A percentile compares a stretch with the other conserved stretches of the same genome.
These are phyloP conservation scores for Sphenopsis melanotis DNA, from an alignment of 2,797 vertebrate genomes.

Conservation along the genomic window DNA sequence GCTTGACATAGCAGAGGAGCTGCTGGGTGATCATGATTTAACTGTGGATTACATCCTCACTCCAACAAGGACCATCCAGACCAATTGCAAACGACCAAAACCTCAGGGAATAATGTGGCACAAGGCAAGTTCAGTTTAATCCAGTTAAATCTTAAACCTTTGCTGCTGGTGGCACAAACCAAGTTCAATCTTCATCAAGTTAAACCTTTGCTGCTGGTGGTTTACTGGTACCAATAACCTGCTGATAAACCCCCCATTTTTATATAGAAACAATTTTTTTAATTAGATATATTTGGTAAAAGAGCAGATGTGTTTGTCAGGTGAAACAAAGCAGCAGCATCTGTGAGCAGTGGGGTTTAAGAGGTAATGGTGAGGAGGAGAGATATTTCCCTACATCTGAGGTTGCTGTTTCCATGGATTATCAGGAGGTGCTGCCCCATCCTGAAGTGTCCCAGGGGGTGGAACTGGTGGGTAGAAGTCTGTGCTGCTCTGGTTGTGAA, in stretches of 20 bases:
- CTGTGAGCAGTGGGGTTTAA: background rate
- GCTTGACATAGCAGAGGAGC: constrained; percentile 84
- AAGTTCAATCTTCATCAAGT: background rate
- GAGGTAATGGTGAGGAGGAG: background rate
- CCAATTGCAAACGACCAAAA: constrained; percentile 80
- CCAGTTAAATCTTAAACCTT: background rate
- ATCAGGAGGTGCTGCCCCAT: background rate
- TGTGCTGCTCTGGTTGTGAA: background rate
- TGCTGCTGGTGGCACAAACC: constrained; percentile 78
- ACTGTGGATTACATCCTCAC: constrained; percentile 95
- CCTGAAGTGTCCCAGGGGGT: background rate
- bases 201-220: background rate
- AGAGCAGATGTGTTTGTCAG: background rate
- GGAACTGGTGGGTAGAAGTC: fast-evolving
- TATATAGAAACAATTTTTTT: background rate
- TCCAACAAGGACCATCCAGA: constrained; percentile 86
- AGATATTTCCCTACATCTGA: background rate
- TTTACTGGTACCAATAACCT: background rate
- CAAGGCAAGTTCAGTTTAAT: constrained; percentile 76
- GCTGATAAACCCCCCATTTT: background rate
- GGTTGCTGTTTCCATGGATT: background rate
- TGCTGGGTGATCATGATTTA: constrained; percentile 88
- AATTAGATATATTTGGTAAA: background rate
- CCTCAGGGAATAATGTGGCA: constrained; percentile 89
- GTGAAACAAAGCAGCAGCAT: background rate